Percentiles rank a stretch among this genome's conserved stretches.
Conservation (phyloP, 2,888 invertebrate species). For the Hipparchia semele region DNA sequence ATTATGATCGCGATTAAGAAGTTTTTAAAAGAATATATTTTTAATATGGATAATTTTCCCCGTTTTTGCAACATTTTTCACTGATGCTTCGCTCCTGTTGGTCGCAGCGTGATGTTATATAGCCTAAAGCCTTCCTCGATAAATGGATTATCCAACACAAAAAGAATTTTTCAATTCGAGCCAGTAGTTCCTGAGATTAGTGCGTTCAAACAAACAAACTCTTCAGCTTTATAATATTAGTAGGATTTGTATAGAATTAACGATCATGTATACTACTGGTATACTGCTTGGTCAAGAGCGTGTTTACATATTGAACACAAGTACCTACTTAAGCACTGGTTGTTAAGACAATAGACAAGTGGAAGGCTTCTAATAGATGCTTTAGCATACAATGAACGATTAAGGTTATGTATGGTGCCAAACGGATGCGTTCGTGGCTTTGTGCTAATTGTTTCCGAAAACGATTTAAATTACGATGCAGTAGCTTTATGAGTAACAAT, state of each 20-base stretch:
- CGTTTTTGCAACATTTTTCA: too few relatives aligned
- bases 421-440: constrained; percentile 12
- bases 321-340: neutral
- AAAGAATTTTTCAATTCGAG: too few relatives aligned
- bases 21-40: too few relatives aligned
- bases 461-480: constrained; percentile 9
- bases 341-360: constrained; percentile 16
- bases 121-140: too few relatives aligned
- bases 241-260: neutral
- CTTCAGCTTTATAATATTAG: too few relatives aligned
- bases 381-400: constrained; percentile 30
- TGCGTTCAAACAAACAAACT: too few relatives aligned
- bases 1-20: too few relatives aligned
- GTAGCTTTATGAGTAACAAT: neutral
- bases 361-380: neutral
- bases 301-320: constrained; percentile 1
- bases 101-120: too few relatives aligned
- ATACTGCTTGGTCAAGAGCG: neutral
- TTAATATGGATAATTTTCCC: too few relatives aligned
- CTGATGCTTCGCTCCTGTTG: too few relatives aligned
- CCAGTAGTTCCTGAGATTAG: too few relatives aligned
- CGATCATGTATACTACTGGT: neutral
- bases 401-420: constrained; percentile 31
- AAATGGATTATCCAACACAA: too few relatives aligned
- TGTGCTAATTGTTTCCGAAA: constrained; percentile 20